These are phyloP conservation scores for Altica lythri DNA, from an alignment of 2,888 invertebrate genomes.

Conservation along the genomic window DNA sequence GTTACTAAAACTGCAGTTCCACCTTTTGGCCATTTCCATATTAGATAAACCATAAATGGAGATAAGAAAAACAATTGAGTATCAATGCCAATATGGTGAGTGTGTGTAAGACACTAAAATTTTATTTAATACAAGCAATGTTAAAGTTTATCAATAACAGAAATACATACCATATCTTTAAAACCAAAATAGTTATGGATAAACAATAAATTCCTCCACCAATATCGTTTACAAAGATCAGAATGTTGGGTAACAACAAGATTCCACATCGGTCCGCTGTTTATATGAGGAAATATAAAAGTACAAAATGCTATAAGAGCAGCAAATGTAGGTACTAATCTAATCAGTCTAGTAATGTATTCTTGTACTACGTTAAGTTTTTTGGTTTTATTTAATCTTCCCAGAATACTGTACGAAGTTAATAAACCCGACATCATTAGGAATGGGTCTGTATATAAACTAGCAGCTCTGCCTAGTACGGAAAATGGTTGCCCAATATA, in stretches of 20 bases:
- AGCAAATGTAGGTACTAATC: conserved; percentile 67
- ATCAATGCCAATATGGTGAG: conserved; percentile 73
- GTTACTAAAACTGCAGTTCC: conserved; percentile 58
- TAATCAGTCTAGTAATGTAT: conserved; percentile 66
- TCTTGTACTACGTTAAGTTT: conserved; percentile 64
- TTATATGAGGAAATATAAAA: conserved; percentile 65
- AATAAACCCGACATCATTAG: conserved; percentile 71
- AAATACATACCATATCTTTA: conserved; percentile 65
- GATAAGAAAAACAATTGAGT: conserved; percentile 69
- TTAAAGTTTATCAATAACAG: no score
- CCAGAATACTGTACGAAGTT: conserved; percentile 67
- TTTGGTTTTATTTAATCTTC: conserved; percentile 62
- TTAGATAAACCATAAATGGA: conserved; percentile 62
- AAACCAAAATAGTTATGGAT: conserved; percentile 76
- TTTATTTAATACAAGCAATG: not conserved
- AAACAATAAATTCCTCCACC: conserved; percentile 74
- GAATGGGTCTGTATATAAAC: conserved; percentile 73
- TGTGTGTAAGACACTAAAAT: conserved; percentile 70
- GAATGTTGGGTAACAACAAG: conserved; percentile 70
- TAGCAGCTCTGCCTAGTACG: conserved; percentile 69
- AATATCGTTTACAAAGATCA: conserved; percentile 68
- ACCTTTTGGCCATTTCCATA: conserved; percentile 67
- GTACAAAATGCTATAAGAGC: conserved; percentile 69
- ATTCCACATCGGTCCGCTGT: conserved; percentile 72
- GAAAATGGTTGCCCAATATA: conserved; percentile 68